Evolutionary conservation across 2,113 vertebrate genomes (phyloP).

Genomic region (Gymnarchus niloticus): DNA sequence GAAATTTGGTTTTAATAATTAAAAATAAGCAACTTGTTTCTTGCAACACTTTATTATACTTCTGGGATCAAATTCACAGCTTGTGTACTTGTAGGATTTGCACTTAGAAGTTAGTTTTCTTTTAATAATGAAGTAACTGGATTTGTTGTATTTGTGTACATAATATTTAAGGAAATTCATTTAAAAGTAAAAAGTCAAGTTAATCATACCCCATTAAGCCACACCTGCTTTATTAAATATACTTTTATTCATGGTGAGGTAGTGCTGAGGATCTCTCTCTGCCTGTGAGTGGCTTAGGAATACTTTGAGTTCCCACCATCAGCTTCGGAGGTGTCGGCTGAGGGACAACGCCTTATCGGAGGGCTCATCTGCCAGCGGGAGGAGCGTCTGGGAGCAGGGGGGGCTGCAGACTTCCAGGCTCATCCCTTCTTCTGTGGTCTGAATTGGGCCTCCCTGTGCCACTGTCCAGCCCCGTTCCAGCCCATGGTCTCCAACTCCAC

Average conservation of each 20-base stretch:
- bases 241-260: not conserved
- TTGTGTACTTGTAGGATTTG: not conserved
- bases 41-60: not conserved
- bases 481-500: conserved; percentile 71
- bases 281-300: conserved; percentile 55
- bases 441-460: conserved; percentile 66
- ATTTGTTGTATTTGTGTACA: not conserved
- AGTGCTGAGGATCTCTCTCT: not conserved
- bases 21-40: not conserved
- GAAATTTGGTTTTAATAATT: not conserved
- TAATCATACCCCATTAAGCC: not conserved
- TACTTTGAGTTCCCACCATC: conserved; percentile 65
- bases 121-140: not conserved
- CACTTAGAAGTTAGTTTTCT: not conserved
- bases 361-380: conserved; percentile 68
- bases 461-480: conserved; percentile 62
- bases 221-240: no score
- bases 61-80: not conserved
- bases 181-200: not conserved
- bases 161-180: not conserved
- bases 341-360: conserved; percentile 63
- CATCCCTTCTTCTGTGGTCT: conserved; percentile 71
- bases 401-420: conserved; percentile 62
- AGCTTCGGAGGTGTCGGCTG: conserved; percentile 53
- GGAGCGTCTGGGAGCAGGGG: conserved; percentile 60